Conservation (phyloP, 1,140 invertebrate species). For the Aphelenchoides besseyi region DNA sequence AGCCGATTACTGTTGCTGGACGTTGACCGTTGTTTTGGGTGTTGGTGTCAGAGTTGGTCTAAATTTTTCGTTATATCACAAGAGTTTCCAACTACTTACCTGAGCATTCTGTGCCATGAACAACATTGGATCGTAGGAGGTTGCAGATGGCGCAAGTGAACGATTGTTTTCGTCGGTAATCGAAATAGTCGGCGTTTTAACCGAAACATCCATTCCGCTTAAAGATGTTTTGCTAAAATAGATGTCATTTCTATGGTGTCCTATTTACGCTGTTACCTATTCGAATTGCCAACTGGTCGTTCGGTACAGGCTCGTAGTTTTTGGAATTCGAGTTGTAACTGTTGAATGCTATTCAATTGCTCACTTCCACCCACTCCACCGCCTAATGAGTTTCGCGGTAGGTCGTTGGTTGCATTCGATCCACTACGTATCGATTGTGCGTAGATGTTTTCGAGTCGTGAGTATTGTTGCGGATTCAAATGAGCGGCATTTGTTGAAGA, state of each 20-base stretch:
- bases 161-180: constrained; percentile 61
- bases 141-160: constrained; percentile 39
- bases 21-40: constrained; percentile 28
- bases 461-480: constrained; percentile 48
- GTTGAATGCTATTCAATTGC: constrained; percentile 41
- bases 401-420: constrained; percentile 16
- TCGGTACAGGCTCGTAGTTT: constrained; percentile 47
- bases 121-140: constrained; percentile 46
- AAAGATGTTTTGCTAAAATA: neutral
- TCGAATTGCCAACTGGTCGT: constrained; percentile 12
- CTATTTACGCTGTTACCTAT: too few species aligned
- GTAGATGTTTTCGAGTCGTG: constrained; percentile 49
- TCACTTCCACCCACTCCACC: constrained; percentile 10
- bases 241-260: too few species aligned
- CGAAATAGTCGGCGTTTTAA: constrained; percentile 54
- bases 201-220: constrained; percentile 29
- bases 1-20: constrained; percentile 61
- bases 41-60: neutral
- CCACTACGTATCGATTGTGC: constrained; percentile 44
- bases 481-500: constrained; percentile 33
- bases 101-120: constrained; percentile 34
- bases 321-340: constrained; percentile 60
- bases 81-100: neutral
- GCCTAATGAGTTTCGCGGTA: constrained; percentile 1
- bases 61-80: constrained; percentile 6